These are phyloP conservation scores for Cyclura pinguis DNA, from an alignment of 2,797 vertebrate species.

Conservation along the genomic window DNA sequence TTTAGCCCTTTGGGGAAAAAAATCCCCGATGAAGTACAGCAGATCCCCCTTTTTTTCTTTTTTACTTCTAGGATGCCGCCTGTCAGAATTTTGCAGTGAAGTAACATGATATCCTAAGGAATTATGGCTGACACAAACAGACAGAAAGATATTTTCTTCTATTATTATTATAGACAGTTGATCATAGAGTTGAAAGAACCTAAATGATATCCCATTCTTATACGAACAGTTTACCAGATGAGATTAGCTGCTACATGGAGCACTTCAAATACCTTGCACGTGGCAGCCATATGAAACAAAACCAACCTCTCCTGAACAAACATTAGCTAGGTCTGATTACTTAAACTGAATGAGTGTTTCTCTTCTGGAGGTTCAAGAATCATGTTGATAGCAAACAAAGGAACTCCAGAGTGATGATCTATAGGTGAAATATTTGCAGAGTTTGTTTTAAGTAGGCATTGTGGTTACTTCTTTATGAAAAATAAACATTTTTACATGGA, in stretches of 20 bases:
- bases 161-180: neutral
- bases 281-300: neutral
- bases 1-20: no score
- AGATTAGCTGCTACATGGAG: neutral
- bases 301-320: neutral
- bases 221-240: neutral
- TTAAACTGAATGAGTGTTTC: neutral
- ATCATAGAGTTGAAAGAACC: neutral
- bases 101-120: no score
- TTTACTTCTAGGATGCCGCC: no score
- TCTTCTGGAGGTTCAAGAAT: neutral
- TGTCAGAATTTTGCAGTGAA: no score
- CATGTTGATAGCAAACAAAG: conserved; percentile 14
- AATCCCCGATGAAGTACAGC: no score
- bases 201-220: neutral
- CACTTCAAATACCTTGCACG: neutral
- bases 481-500: conserved; percentile 25
- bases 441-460: neutral
- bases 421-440: neutral
- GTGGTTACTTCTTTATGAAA: conserved; percentile 57
- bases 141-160: no score
- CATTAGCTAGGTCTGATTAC: neutral
- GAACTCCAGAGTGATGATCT: neutral
- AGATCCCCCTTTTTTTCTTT: no score
- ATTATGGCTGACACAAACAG: no score